Conservation (phyloP, 2,888 invertebrate species). For the Chironomus tentans region DNA sequence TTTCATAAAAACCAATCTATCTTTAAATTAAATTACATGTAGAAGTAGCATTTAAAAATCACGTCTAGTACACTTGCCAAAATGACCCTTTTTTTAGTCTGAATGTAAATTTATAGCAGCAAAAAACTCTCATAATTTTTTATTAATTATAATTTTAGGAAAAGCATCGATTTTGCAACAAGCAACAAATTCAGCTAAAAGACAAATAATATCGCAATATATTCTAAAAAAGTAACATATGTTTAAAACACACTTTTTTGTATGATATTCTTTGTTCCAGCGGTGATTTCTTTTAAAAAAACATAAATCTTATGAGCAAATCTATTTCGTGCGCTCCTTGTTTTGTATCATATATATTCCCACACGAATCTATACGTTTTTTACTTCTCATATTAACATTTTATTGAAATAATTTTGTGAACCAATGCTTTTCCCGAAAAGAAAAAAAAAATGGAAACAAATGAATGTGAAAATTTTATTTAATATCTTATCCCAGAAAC, state of each 20-base stretch:
- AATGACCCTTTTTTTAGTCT: background rate
- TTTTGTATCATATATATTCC: too few relatives aligned
- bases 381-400: too few relatives aligned
- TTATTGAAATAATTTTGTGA: too few relatives aligned
- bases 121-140: conserved; percentile 20
- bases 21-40: too few relatives aligned
- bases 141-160: conserved; percentile 42
- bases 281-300: background rate
- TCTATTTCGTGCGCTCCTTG: too few relatives aligned
- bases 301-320: background rate
- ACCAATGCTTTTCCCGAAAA: too few relatives aligned
- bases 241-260: background rate
- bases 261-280: conserved; percentile 13
- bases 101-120: background rate
- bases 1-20: too few relatives aligned
- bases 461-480: background rate
- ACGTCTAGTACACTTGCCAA: background rate
- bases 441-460: too few relatives aligned
- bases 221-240: conserved; percentile 67
- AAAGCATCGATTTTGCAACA: conserved; percentile 97
- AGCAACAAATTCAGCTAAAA: conserved; percentile 69
- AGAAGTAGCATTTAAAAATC: too few relatives aligned
- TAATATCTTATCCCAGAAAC: background rate
- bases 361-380: too few relatives aligned
- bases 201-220: conserved; percentile 82